phyloP scores from a whole-genome alignment of 2,888 invertebrate species.

The Spialia ferax region DNA sequence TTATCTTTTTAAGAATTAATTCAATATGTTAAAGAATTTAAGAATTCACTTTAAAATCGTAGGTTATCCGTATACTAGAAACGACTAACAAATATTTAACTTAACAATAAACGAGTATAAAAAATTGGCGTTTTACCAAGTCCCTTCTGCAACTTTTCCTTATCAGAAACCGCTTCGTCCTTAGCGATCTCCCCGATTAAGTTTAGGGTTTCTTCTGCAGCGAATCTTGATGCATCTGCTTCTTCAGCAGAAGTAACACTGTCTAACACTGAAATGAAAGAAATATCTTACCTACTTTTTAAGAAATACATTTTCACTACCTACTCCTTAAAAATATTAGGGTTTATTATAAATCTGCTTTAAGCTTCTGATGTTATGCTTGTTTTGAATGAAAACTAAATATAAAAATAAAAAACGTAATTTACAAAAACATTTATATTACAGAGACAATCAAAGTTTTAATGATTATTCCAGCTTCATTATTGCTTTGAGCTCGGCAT shows the following conservation, averaged over 20 bases:
- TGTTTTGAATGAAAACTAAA: no score
- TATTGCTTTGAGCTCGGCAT: no score
- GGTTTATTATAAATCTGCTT: no score
- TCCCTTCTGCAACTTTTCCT: constrained; percentile 64
- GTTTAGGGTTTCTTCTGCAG: constrained; percentile 72
- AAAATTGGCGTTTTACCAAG: constrained; percentile 56
- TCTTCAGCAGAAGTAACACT: constrained; percentile 65
- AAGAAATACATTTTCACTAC: no score
- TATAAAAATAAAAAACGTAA: no score
- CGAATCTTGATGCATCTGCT: constrained; percentile 74
- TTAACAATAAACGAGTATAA: no score
- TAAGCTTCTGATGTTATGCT: no score
- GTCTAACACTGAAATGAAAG: constrained; percentile 48
- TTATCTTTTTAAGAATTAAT: no score
- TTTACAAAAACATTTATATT: background rate
- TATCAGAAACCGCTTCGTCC: constrained; percentile 49
- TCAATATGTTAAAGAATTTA: no score
- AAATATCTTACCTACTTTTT: constrained; percentile 1
- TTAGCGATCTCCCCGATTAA: constrained; percentile 72
- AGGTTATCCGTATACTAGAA: no score
- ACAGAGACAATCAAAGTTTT: background rate
- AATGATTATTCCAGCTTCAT: background rate
- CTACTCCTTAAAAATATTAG: background rate
- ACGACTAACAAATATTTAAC: no score
- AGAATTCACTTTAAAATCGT: no score